Percentiles rank a stretch among this genome's conserved stretches.
These are phyloP conservation scores for Sciaenops ocellatus DNA, from an alignment of 2,797 vertebrate species.

Conservation along the genomic window DNA sequence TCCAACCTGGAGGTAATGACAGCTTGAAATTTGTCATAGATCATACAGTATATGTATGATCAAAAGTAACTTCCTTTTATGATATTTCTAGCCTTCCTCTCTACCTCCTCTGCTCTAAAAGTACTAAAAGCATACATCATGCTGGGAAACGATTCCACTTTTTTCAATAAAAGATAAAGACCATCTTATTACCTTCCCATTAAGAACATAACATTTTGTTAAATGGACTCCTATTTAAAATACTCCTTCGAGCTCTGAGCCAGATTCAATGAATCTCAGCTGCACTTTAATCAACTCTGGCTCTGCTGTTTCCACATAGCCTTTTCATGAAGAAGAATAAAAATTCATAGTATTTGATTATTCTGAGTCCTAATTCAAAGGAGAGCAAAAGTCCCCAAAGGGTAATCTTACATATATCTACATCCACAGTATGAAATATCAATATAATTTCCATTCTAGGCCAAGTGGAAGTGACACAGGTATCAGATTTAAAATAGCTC, in stretches of 20 bases:
- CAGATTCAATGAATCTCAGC: constrained; percentile 83
- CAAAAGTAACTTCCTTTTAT: constrained; percentile 64
- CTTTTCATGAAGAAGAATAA: constrained; percentile 83
- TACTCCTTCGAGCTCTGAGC: constrained; percentile 80
- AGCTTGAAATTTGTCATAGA: constrained; percentile 57
- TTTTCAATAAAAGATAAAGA: constrained; percentile 85
- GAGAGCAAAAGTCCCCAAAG: constrained; percentile 78
- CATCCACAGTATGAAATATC: constrained; percentile 78
- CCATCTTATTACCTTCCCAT: constrained; percentile 86
- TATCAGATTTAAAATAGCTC: constrained; percentile 62
- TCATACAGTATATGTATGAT: constrained; percentile 55
- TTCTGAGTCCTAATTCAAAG: constrained; percentile 82
- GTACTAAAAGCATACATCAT: constrained; percentile 76
- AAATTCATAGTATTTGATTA: constrained; percentile 88
- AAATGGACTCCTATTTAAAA: constrained; percentile 88
- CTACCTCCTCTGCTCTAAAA: constrained; percentile 51
- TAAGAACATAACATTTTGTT: constrained; percentile 86
- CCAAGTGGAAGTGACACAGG: constrained; percentile 70
- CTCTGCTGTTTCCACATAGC: constrained; percentile 76
- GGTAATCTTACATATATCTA: constrained; percentile 83
- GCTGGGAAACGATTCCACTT: constrained; percentile 74
- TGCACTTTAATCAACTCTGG: constrained; percentile 81
- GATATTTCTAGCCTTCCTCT: constrained; percentile 58
- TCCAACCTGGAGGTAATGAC: constrained; percentile 39
- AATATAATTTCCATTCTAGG: constrained; percentile 78